A percentile compares a stretch with the other conserved stretches of the same genome.
These are phyloP conservation scores for Sebastes taczanowskii DNA, from an alignment of 2,797 vertebrate species.

Conservation along the genomic window DNA sequence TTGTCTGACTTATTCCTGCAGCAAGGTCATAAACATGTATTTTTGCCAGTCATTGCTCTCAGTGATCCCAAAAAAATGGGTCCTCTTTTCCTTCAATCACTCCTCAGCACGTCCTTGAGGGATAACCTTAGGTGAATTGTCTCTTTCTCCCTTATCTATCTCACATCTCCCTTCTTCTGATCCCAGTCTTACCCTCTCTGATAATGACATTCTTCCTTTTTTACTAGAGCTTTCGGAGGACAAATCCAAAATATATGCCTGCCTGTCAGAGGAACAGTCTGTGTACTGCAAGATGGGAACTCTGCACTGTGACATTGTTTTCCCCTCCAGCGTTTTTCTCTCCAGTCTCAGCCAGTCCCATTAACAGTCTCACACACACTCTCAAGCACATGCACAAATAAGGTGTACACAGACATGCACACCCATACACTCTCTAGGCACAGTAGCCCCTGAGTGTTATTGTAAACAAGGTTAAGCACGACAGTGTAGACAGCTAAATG, in stretches of 20 bases:
- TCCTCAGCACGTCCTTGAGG: constrained; percentile 19
- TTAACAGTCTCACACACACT: constrained; percentile 1
- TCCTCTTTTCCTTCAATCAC: not conserved
- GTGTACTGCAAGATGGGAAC: constrained; percentile 22
- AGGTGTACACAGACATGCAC: not conserved
- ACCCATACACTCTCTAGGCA: not conserved
- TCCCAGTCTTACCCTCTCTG: constrained; percentile 8
- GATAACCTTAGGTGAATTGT: constrained; percentile 26
- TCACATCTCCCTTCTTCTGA: not conserved
- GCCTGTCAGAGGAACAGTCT: constrained; percentile 33
- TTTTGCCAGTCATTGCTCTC: not conserved
- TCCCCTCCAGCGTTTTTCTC: constrained; percentile 34
- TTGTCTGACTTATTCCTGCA: not conserved
- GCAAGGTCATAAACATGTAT: not conserved
- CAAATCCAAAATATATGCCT: constrained; percentile 13
- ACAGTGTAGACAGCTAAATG: constrained; percentile 2
- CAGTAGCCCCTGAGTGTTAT: not conserved
- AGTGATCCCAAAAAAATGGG: not conserved
- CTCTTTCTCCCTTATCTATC: not conserved
- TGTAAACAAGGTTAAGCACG: constrained; percentile 9
- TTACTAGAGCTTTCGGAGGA: constrained; percentile 27
- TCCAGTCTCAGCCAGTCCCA: constrained; percentile 4
- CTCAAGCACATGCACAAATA: not conserved
- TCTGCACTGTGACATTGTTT: constrained; percentile 37
- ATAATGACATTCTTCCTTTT: not conserved